Percentiles rank a stretch among this genome's conserved stretches.
Conservation (phyloP, 2,113 vertebrate genomes). For the Smithornis capensis region DNA sequence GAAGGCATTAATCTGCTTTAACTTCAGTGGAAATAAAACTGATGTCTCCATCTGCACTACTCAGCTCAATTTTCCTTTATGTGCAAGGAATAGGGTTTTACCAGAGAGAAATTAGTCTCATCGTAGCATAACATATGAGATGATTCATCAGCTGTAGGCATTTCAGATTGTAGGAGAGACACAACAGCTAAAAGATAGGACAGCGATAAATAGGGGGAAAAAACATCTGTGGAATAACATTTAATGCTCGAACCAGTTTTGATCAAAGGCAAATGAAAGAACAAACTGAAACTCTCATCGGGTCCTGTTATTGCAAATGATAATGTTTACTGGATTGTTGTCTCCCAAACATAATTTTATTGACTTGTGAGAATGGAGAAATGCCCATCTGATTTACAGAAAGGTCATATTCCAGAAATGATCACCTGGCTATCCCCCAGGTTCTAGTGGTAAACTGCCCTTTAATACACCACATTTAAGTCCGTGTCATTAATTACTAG, state of each 20-base stretch:
- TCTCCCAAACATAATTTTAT: neutral
- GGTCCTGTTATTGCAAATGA: neutral
- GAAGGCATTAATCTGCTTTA: neutral
- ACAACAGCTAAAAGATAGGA: neutral
- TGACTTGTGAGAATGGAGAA: conserved; percentile 19
- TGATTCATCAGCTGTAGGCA: neutral
- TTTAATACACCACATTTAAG: neutral
- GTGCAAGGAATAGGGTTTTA: neutral
- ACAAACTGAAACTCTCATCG: neutral
- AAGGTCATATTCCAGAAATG: neutral
- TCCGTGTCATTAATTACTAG: neutral
- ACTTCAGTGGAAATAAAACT: neutral
- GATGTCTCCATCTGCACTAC: neutral
- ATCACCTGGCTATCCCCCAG: neutral
- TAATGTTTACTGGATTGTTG: neutral
- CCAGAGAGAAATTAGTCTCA: neutral
- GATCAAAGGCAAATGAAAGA: neutral
- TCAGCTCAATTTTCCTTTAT: neutral
- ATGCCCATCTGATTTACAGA: conserved; percentile 42
- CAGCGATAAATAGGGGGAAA: accelerated
- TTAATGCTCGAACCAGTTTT: neutral
- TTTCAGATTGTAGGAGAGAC: neutral
- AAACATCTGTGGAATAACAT: neutral
- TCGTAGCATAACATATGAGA: neutral
- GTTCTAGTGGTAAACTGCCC: neutral